Base-by-base conservation (phyloP, 2,888 invertebrate species). In the Pollenia angustigena region DNA sequence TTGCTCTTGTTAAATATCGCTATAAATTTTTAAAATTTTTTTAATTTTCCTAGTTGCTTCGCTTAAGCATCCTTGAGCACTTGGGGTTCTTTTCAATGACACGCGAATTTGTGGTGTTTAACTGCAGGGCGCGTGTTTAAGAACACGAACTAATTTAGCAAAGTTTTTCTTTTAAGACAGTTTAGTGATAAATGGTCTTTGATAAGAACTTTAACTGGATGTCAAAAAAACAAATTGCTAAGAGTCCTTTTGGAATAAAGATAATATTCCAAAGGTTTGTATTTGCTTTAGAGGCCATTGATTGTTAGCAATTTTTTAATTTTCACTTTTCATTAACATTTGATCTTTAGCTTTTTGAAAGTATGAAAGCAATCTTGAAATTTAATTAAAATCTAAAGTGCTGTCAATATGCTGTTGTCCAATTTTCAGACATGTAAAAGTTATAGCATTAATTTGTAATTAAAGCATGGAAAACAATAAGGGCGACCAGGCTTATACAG, bases 21-120 rank as follows among this genome's bases (percentile, higher is more conserved):
- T 78, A 88, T 89, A 88, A 88, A 89, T 89, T 89, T 74, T 74
- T 72, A 68, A 88, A 89, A 88, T 87, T 87, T 84, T 88, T 88
- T 89, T 87, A 88, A 87, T 88, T 87, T 88, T 88, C 85, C 87
- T 84, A 83, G 88, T 88, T 88, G 12, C 60, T 23, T 46, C 23
- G 54, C 52, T 50, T 9, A 32, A 75, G 42, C 18, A 69, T 60
- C 52, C 46, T 60, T 60, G 9, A 52, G 16, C 18, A 32, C n/a
- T 32, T 60, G 32, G 60, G 18, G 7, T n/a, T 81, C 50, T 44
- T 60, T 42, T 71, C 18, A 8, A 50, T 16, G 58, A 81, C 74
- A 75, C 66, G 58, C 74, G 66, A 52, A 58, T 60, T 58, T 68
- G n/a, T 66, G 9, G 81, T 56, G 12, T 32, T 32, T 42, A 9